Conservation (phyloP, 2,888 invertebrate species). For the Perizoma affinitatum region DNA sequence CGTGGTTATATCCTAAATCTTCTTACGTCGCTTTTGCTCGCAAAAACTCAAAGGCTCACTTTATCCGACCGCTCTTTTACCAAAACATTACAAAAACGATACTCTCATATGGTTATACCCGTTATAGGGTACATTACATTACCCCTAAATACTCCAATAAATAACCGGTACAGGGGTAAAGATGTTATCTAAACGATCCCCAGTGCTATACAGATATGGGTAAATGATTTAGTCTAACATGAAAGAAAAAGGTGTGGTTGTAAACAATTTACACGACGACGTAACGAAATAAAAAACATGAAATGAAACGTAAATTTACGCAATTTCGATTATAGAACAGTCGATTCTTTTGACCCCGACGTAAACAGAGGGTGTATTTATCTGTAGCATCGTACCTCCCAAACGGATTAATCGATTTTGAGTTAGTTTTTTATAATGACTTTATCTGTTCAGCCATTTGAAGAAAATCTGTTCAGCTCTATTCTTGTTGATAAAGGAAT, state of each 20-base stretch:
- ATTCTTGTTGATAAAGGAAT: too few species aligned
- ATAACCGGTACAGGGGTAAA: constrained; percentile 45
- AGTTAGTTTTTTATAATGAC: too few species aligned
- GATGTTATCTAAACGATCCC: constrained; percentile 53
- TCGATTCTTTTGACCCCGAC: too few species aligned
- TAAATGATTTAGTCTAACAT: constrained; percentile 39
- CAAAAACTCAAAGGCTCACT: too few species aligned
- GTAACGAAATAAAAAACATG: constrained; percentile 12
- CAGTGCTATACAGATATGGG: constrained; percentile 41
- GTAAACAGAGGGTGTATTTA: too few species aligned
- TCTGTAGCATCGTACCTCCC: too few species aligned
- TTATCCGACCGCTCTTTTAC: background rate
- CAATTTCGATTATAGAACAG: too few species aligned
- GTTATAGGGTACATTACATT: constrained; percentile 50
- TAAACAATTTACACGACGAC: constrained; percentile 19
- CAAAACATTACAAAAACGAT: constrained; percentile 16
- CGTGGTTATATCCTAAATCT: too few species aligned
- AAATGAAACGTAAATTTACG: background rate
- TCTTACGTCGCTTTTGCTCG: too few species aligned
- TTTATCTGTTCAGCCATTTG: too few species aligned
- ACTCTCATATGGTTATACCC: constrained; percentile 21
- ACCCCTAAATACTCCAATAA: constrained; percentile 55
- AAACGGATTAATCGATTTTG: too few species aligned
- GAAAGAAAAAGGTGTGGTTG: constrained; percentile 23
- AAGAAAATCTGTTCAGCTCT: too few species aligned